These are phyloP conservation scores for Baronia brevicornis DNA, from an alignment of 2,888 invertebrate genomes.

Conservation along the genomic window DNA sequence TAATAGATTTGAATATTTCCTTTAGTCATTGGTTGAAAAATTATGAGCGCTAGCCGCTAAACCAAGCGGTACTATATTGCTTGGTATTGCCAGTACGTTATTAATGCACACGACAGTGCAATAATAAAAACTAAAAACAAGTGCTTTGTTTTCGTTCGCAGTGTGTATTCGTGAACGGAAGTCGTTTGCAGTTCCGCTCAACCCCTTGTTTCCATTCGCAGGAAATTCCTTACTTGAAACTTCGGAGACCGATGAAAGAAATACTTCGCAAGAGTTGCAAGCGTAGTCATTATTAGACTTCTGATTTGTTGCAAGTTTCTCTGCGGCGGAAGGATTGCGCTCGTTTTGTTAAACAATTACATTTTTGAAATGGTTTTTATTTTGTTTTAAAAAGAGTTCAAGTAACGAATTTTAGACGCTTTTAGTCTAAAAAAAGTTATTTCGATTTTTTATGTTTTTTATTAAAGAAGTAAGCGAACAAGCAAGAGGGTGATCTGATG, in stretches of 20 bases:
- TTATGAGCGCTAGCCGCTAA: no score
- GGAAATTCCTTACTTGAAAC: slow-evolving; percentile 49
- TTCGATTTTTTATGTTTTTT: no score
- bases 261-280: slow-evolving; percentile 44
- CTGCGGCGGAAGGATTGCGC: slow-evolving; percentile 30
- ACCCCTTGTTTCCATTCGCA: slow-evolving; percentile 32
- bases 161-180: slow-evolving; percentile 44
- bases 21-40: no score
- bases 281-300: slow-evolving; percentile 46
- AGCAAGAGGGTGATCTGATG: no score
- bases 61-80: no score
- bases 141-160: slow-evolving; percentile 24
- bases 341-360: slow-evolving; percentile 11
- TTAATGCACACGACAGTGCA: no score
- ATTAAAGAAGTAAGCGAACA: no score
- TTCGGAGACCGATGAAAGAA: slow-evolving; percentile 51
- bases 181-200: slow-evolving; percentile 52
- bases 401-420: neutral
- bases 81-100: no score
- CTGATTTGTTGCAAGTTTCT: slow-evolving; percentile 36
- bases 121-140: slow-evolving; percentile 18
- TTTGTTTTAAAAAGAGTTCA: neutral
- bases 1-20: no score
- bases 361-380: slow-evolving; percentile 10
- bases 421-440: no score